These are phyloP conservation scores for Myiotriccus ornatus DNA, from an alignment of 2,797 vertebrate genomes.

Conservation along the genomic window DNA sequence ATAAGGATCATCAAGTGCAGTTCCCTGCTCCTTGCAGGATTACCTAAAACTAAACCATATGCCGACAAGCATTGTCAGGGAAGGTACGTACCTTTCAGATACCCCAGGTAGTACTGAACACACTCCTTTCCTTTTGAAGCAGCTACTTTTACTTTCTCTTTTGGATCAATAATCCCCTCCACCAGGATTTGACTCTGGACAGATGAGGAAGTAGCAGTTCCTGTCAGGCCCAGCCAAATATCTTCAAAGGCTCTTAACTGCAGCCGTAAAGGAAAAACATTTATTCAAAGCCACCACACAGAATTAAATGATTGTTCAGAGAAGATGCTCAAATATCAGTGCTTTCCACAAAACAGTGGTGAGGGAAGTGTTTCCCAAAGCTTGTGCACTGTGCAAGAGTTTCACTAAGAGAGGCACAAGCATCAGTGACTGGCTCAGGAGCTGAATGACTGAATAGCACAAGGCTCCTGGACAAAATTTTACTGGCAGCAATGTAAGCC, in stretches of 20 bases:
- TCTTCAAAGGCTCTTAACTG: conserved; percentile 81
- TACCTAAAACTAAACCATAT: background rate
- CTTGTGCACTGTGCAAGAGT: background rate
- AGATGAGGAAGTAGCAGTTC: conserved; percentile 66
- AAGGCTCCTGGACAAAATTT: background rate
- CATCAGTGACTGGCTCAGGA: background rate
- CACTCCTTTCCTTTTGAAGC: conserved; percentile 72
- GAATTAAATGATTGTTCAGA: background rate
- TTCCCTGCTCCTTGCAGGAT: background rate
- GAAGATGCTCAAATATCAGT: background rate
- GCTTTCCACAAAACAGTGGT: background rate
- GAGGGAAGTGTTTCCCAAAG: background rate
- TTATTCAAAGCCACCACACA: background rate
- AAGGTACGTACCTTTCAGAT: conserved; percentile 70
- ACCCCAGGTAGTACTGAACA: conserved; percentile 74
- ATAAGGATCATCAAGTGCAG: background rate
- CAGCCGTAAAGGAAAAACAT: background rate
- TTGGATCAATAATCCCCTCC: conserved; percentile 74
- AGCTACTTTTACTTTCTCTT: conserved; percentile 77
- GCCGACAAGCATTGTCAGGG: fast-evolving
- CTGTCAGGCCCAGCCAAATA: conserved; percentile 73
- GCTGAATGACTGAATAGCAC: background rate
- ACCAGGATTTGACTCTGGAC: conserved; percentile 69
- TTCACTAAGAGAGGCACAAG: background rate
- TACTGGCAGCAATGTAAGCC: background rate